Conservation (phyloP, 2,113 vertebrate species). For the Ginglymostoma cirratum region DNA sequence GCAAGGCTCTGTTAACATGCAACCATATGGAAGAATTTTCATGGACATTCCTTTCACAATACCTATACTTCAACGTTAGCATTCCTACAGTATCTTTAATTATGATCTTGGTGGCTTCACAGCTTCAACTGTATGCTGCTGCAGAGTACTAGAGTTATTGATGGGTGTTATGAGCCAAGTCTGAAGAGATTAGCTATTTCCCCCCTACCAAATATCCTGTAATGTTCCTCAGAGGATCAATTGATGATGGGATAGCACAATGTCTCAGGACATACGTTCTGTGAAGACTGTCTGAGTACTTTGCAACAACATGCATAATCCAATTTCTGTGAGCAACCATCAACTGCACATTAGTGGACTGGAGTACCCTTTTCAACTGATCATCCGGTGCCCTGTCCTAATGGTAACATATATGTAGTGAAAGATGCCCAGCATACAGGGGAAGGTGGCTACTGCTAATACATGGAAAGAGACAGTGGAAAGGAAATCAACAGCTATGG, state of each 20-base stretch:
- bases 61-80: no score
- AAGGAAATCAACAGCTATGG: background rate
- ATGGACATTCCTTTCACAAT: background rate
- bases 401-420: background rate
- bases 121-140: background rate
- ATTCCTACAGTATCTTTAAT: background rate
- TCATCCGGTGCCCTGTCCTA: background rate
- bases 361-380: background rate
- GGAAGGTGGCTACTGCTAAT: background rate
- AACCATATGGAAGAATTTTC: background rate
- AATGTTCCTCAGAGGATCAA: background rate
- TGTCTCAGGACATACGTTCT: background rate
- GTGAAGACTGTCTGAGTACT: background rate
- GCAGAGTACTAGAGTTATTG: background rate
- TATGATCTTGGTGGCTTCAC: background rate
- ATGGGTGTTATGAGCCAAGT: background rate
- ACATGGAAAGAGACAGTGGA: background rate
- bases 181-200: background rate
- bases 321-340: background rate
- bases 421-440: background rate
- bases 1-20: background rate
- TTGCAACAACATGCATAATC: background rate
- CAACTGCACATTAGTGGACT: background rate
- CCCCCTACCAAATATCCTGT: background rate
- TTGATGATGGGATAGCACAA: background rate